phyloP scores from a whole-genome alignment of 2,888 invertebrate genomes.

The Mongoloraphidia duomilia region DNA sequence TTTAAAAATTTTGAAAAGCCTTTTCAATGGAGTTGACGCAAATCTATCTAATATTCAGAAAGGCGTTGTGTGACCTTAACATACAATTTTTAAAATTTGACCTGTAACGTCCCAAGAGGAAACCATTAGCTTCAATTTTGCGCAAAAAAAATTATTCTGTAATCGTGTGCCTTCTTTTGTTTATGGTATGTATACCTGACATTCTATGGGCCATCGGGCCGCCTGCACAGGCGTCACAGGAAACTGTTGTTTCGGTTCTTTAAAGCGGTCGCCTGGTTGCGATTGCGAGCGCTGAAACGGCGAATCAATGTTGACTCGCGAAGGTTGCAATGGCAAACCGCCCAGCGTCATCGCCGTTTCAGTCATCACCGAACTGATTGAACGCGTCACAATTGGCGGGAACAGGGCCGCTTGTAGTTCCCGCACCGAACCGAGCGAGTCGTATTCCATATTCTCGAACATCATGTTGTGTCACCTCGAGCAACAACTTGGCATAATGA shows the following conservation, averaged over 20 bases:
- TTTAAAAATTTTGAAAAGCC: no score
- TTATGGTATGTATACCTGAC: constrained; percentile 46
- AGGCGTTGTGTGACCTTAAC: no score
- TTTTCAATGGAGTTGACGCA: no score
- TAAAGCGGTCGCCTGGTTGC: constrained; percentile 43
- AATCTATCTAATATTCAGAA: no score
- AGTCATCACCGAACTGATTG: constrained; percentile 6
- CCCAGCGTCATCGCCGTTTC: neutral
- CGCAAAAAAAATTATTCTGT: no score
- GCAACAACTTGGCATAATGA: no score
- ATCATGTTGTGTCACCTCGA: no score
- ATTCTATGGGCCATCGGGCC: constrained; percentile 78
- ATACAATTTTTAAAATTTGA: no score
- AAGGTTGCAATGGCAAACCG: constrained; percentile 21
- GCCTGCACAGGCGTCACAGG: constrained; percentile 47
- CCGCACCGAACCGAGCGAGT: constrained; percentile 38
- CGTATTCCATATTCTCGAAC: constrained; percentile 6
- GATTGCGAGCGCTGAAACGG: neutral
- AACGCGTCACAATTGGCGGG: constrained; percentile 29
- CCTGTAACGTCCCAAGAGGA: no score
- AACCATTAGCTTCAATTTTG: no score
- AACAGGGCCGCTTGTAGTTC: constrained; percentile 52
- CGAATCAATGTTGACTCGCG: constrained; percentile 1
- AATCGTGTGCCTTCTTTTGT: no score
- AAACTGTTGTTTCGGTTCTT: constrained; percentile 57